Evolutionary conservation across 2,888 invertebrate genomes (phyloP), one percentile per base, ranked within the genome.

Genomic region (Melanophora roralis): DNA sequence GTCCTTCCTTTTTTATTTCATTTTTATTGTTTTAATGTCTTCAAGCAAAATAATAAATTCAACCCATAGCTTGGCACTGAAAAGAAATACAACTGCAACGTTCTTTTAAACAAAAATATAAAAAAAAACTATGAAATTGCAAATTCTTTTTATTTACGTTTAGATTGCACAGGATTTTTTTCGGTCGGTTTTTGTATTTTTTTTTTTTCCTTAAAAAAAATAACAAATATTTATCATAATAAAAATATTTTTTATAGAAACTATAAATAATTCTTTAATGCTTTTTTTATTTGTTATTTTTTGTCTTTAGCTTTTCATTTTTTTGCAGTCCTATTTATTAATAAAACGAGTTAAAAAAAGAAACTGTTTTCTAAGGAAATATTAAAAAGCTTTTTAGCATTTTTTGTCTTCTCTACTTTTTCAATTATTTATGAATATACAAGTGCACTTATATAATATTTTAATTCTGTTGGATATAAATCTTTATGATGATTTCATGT

Each of bases 51-150:
- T 11, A 55, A 72, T 57, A 53, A 60, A 60, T 69, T 57, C 75
- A 67, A 57, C 40, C 62, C 49, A 14, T 68, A 76, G 36, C 57
- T 47, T 64, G 51, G 34, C 12, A 62, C 43, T 53, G 21, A 47
- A 32, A 47, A 53, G 38, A 34, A n/a, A 4, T 27, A 27, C 3
- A 27, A 77, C 65, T 65, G 69, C 68, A 60, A 47, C 60, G 43
- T 40, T 74, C 68, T 43, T 64, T 64, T 36, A 59, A 65, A 67
- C 68, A 53, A 73, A 78, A 65, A 57, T 74, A 21, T 64, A n/a
- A n/a, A 23, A 14, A 38, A 14, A 57, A 19, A 36, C 74, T 67
- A 59, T 67, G 51, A 74, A 77, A 77, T 68, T 64, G 64, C 60
- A 72, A 72, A 65, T 64, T 64, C 65, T 60, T 47, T 57, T 49